These are phyloP conservation scores for Patagioenas fasciata DNA, from an alignment of 2,113 vertebrate genomes.

Conservation along the genomic window DNA sequence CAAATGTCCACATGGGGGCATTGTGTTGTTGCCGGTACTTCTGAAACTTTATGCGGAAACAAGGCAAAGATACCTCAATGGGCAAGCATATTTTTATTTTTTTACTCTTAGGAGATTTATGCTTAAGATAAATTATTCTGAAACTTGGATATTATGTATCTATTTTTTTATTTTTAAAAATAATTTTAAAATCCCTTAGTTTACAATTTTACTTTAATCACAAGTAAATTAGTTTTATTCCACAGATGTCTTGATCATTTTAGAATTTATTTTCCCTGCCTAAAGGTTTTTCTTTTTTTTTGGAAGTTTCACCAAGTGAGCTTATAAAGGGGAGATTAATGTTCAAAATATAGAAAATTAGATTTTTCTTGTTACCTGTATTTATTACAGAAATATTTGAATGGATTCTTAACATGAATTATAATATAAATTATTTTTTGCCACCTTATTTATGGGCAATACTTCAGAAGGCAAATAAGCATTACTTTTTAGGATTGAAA, in stretches of 20 bases:
- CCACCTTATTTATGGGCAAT: not conserved
- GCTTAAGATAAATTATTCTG: not conserved
- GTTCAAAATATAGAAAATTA: not conserved
- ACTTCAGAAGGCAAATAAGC: not conserved
- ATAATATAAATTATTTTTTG: not conserved
- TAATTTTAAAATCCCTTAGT: not conserved
- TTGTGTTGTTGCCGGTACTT: conserved; percentile 43
- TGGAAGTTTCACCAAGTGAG: not conserved
- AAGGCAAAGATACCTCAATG: not conserved
- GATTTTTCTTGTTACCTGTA: not conserved
- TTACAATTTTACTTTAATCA: not conserved
- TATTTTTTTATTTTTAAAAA: not conserved
- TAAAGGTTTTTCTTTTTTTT: not conserved
- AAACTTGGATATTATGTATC: not conserved
- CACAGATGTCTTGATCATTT: not conserved
- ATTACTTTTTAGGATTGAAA: not conserved
- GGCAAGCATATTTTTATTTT: not conserved
- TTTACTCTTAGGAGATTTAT: not conserved
- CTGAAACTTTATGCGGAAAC: not conserved
- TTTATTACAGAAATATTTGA: not conserved
- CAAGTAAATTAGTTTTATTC: not conserved
- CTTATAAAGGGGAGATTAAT: not conserved
- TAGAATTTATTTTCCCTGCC: not conserved
- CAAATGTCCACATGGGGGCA: conserved; percentile 52
- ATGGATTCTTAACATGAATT: not conserved